Evolutionary conservation across 2,888 invertebrate species (phyloP), one percentile per base, ranked within the genome.

Genomic region (Pteria penguin): DNA sequence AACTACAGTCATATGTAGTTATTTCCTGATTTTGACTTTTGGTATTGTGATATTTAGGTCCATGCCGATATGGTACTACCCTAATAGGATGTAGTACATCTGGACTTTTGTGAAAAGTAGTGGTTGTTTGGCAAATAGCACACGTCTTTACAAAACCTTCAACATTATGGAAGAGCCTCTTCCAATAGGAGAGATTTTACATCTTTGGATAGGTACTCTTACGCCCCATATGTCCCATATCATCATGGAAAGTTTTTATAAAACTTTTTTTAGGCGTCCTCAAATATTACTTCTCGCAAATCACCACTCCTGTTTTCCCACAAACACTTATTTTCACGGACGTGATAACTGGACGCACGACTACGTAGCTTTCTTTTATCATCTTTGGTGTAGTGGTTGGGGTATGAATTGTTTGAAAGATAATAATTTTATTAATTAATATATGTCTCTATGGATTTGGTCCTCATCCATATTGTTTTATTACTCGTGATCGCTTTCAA

Each of bases 41-140:
- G 54, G 54, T 54, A 66, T 54, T 22, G 36, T 66, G 24, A 54
- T 27, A 14, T n/a, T n/a, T n/a, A 66, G 24, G 18, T 66, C 66
- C 29, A 66, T 66, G 3, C 66, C 54, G 18, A 66, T 54, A 27
- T 66, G 66, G 27, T 66, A 54, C n/a, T 26, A 55, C 66, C 5
- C 31, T 36, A 27, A 66, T 66, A 4, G 54, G 66, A 31, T 66
- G 63, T n/a, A 63, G 3, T 32, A 32, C 63, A 18, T 66, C 54
- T 45, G 45, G 45, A 45, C 45, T 45, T 27, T 66, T 54, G 27
- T 66, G 45, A 29, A 29, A 31, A 22, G 4, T 14, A 4, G 27
- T 0, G 5, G 29, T n/a, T 26, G 32, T 33, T 52, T 66, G 27
- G 52, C 54, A 66, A 27, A 52, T 26, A 18, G 24, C 14, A 8